Percentiles rank a stretch among this genome's conserved stretches.
Evolutionary conservation across 2,888 invertebrate genomes (phyloP).

Genomic region (Sinodicranocentrus sp.): DNA sequence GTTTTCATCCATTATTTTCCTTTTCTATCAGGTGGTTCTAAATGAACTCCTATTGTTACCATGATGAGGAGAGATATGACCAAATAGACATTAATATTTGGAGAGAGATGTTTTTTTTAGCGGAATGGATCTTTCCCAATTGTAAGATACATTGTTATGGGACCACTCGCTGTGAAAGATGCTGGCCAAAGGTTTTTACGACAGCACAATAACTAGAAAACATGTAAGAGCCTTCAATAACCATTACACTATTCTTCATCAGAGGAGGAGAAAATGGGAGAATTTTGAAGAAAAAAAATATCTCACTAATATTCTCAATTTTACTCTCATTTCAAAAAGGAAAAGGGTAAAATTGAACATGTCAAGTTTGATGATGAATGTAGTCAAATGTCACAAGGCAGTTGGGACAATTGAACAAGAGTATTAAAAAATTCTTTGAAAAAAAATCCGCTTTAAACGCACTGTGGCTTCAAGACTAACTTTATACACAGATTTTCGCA

Average conservation of each 20-base stretch:
- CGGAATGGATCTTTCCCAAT: not conserved
- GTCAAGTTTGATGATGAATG: no score
- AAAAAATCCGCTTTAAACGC: no score
- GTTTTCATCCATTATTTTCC: not conserved
- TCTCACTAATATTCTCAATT: no score
- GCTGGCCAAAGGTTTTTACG: constrained; percentile 31
- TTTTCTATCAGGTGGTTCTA: constrained; percentile 1
- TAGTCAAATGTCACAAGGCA: no score
- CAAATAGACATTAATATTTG: no score
- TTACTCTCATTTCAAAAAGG: no score
- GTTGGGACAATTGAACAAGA: no score
- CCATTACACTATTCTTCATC: constrained; percentile 44
- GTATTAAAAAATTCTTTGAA: no score
- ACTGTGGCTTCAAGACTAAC: no score
- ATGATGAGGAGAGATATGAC: constrained; percentile 19
- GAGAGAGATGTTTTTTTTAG: no score
- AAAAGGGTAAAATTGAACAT: no score
- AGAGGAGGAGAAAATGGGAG: not conserved
- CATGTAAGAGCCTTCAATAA: constrained; percentile 59
- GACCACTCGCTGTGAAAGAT: constrained; percentile 61
- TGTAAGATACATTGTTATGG: constrained; percentile 49
- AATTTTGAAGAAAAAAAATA: constrained; percentile 10
- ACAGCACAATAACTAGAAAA: constrained; percentile 22
- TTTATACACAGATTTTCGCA: no score
- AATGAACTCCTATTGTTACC: constrained; percentile 56